Evolutionary conservation across 2,797 vertebrate species (phyloP).

Genomic region (Phaenicophaeus curvirostris): DNA sequence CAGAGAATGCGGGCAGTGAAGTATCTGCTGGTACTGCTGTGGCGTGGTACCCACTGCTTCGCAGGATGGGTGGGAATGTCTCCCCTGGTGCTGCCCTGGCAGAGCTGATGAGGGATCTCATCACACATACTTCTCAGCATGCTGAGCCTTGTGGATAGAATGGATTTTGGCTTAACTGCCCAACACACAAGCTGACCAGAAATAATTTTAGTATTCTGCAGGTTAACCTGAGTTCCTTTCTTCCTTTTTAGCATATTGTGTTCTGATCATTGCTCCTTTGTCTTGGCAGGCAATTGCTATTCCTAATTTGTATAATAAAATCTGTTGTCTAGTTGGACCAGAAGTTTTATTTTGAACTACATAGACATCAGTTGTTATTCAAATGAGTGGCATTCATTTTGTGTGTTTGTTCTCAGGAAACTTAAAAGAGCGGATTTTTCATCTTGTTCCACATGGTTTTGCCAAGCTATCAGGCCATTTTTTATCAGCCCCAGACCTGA

Average conservation of each 20-base stretch:
- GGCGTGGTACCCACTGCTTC: background rate
- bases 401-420: constrained; percentile 47
- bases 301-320: constrained; percentile 50
- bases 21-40: background rate
- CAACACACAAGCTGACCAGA: background rate
- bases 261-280: background rate
- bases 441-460: background rate
- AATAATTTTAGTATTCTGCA: background rate
- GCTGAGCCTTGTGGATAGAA: rapidly evolving
- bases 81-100: background rate
- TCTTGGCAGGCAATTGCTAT: background rate
- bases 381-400: constrained; percentile 36
- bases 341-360: constrained; percentile 35
- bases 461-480: constrained; percentile 9
- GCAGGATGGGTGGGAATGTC: background rate
- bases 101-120: background rate
- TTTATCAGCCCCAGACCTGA: background rate
- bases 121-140: rapidly evolving
- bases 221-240: background rate
- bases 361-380: background rate
- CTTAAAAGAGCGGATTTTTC: constrained; percentile 41
- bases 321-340: constrained; percentile 47
- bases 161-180: background rate
- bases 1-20: background rate
- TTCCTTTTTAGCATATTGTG: background rate